Base-by-base conservation (phyloP, 2,113 vertebrate species). In the Callipepla californica region DNA sequence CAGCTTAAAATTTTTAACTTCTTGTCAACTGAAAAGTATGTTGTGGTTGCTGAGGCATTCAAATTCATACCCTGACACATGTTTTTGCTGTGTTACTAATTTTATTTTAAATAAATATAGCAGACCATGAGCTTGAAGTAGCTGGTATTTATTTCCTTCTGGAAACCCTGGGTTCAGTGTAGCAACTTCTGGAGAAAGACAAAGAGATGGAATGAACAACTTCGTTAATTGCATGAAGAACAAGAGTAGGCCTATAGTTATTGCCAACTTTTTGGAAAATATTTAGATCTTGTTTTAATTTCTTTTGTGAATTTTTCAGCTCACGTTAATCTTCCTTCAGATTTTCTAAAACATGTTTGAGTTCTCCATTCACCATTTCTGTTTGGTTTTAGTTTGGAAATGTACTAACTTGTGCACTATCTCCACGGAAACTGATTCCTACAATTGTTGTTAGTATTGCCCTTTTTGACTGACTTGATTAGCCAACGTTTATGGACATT, bases 381-480 rank as follows among this genome's bases (percentile, higher is more conserved):
- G 4, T 57, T 82, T 76, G 5, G 20, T 47, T 85, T 73, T 66
- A 28, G 5, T 61, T 66, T 22, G 59, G 14, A 15, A 87, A 40
- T 0, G 0, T 51, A 76, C 17, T 76, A 68, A 13, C 13, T 76
- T 14, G 18, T n/a, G 9, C 9, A 38, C 4, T 83, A 20, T 42
- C 45, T 69, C 72, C 21, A 45, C 20, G 11, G 82, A 85, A 90
- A 82, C 14, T 2, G 20, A 79, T 73, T 79, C 11, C 45, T 57
- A 36, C 0, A 0, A 8, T 15, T 68, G 7, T 34, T 13, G 45
- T n/a, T n/a, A 57, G 8, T 51, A 68, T 3, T 63, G 36, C 9
- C 10, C 3, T 76, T 81, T 90, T 66, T 59, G 17, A 55, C 13
- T 20, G 26, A 8, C 6, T 44, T 57, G 17, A 4, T 65, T 82